Conservation (phyloP, 2,888 invertebrate species). For the Harmothoe impar region DNA sequence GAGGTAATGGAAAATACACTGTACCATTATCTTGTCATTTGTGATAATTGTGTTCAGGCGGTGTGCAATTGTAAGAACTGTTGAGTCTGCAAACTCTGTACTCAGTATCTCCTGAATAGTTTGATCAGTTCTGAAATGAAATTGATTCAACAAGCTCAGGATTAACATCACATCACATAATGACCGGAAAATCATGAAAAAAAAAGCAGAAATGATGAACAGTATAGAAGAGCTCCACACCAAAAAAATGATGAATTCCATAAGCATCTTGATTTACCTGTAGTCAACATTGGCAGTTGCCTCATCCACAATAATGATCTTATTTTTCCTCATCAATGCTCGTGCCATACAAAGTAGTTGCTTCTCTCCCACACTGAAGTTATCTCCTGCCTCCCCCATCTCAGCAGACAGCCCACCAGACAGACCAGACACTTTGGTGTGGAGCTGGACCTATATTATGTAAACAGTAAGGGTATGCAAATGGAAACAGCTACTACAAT, state of each 20-base stretch:
- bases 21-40: constrained; percentile 31
- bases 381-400: constrained; percentile 25
- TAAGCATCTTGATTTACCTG: neutral
- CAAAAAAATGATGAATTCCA: no score
- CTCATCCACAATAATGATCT: constrained; percentile 34
- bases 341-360: constrained; percentile 43
- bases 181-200: no score
- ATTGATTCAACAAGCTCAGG: no score
- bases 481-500: no score
- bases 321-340: constrained; percentile 29
- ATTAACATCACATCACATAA: no score
- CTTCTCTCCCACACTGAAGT: constrained; percentile 52
- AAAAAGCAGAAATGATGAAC: no score
- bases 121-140: neutral
- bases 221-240: neutral
- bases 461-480: no score
- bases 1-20: neutral
- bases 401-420: constrained; percentile 18
- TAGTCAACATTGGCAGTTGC: constrained; percentile 44
- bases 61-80: constrained; percentile 34
- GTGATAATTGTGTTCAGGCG: constrained; percentile 30
- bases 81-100: neutral
- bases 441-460: neutral
- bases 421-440: neutral
- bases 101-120: neutral